phyloP scores from a whole-genome alignment of 2,888 invertebrate species.

The Celastrina argiolus region DNA sequence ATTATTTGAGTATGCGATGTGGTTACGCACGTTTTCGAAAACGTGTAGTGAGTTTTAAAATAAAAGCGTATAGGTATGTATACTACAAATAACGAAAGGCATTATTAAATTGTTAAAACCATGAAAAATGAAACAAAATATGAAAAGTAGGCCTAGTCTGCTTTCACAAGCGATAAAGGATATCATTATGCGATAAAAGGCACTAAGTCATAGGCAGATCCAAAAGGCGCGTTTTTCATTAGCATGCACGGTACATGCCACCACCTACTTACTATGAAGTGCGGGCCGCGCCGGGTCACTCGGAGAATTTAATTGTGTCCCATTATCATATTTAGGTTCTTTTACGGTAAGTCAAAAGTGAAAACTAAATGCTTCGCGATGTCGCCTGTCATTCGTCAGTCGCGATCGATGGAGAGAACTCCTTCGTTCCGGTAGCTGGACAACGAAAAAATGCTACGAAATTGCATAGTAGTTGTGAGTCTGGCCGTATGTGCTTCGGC shows the following conservation, averaged over 20 bases:
- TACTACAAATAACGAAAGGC: background rate
- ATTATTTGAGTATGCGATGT: background rate
- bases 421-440: conserved; percentile 53
- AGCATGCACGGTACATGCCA: conserved; percentile 59
- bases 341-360: conserved; percentile 77
- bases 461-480: conserved; percentile 47
- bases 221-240: conserved; percentile 50
- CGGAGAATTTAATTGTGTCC: conserved; percentile 76
- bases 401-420: conserved; percentile 71
- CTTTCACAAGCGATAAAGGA: conserved; percentile 68
- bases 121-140: conserved; percentile 26
- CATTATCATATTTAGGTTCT: conserved; percentile 78
- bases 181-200: conserved; percentile 59
- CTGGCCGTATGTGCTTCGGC: conserved; percentile 54
- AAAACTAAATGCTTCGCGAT: conserved; percentile 67
- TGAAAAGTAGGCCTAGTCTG: conserved; percentile 47
- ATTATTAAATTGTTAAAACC: background rate
- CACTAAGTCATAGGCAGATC: conserved; percentile 58
- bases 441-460: conserved; percentile 42
- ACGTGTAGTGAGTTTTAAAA: background rate
- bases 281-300: conserved; percentile 69
- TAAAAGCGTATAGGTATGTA: background rate
- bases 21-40: background rate
- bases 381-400: conserved; percentile 68
- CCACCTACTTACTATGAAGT: conserved; percentile 73